Evolutionary conservation across 2,113 vertebrate species (phyloP), one percentile per base, ranked within the genome.

Genomic region (Gila orcuttii): DNA sequence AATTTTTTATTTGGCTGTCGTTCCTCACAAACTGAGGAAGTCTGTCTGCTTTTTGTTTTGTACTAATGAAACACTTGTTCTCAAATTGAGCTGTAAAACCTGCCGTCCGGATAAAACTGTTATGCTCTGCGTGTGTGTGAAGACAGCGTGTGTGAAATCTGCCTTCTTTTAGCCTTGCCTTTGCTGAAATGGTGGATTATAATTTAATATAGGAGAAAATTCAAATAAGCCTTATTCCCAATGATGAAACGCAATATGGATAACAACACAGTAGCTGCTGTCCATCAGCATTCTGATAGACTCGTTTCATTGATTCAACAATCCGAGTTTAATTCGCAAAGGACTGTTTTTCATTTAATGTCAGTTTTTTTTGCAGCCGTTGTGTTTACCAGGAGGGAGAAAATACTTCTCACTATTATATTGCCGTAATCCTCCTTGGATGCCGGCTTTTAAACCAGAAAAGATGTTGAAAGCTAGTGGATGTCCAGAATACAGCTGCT

Each of bases 31-130:
- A 83, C 36, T 47, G 79, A 66, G 86, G 60, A 68, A 79, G 76
- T 68, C 57, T 85, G 83, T 87, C 88, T 90, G 88, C 87, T 86
- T 88, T 87, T 73, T 73, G 64, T 87, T 88, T 89, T 73, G 86
- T 87, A 69, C 80, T 91, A 88, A 91, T 91, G 86, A 91, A 91
- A 88, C 88, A 86, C 90, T 88, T 88, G 87, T 87, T 89, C 87
- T 80, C 77, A 68, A 73, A 79, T 88, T 88, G 64, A 85, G 85
- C 81, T 82, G 75, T 85, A 87, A 83, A 83, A 87, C 60, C 50
- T 82, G 47, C 33, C 62, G 69, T 59, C 81, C 31, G 79, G 62
- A 79, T 68, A 39, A 79, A 83, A 62, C 83, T n/a, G 71, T 36
- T 66, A 47, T 73, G 28, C 23, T 62, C 19, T 42, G 64, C 55